These are phyloP conservation scores for Pangasius mekongensis DNA, from an alignment of 2,797 vertebrate species.

Conservation along the genomic window DNA sequence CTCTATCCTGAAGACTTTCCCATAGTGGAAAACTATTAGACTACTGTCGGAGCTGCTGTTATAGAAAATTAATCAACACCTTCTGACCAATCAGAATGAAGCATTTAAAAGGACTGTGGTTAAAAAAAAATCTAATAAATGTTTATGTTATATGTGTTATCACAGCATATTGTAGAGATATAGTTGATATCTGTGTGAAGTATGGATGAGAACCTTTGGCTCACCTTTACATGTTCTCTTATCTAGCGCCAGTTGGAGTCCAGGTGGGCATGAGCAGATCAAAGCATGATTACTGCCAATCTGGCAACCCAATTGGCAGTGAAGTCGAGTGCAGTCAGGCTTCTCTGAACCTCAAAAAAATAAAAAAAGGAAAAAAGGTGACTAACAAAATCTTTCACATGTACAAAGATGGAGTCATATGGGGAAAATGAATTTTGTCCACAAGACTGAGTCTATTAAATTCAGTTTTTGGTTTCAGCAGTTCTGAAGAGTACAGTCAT, in stretches of 20 bases:
- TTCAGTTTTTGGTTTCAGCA: background rate
- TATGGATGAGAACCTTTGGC: background rate
- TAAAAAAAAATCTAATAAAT: background rate
- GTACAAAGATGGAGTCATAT: background rate
- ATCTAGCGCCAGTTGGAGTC: slow-evolving; percentile 71
- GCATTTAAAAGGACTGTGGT: background rate
- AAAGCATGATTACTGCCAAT: slow-evolving; percentile 61
- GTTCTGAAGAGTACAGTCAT: background rate
- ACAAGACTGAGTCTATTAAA: background rate
- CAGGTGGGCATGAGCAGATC: slow-evolving; percentile 71
- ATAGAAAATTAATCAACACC: background rate
- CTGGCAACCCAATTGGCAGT: slow-evolving; percentile 76
- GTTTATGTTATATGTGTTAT: background rate
- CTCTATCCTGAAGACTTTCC: background rate
- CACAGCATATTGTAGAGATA: background rate
- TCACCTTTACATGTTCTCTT: slow-evolving; percentile 77
- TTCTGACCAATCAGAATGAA: background rate
- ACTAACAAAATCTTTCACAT: slow-evolving; percentile 20
- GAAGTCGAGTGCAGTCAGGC: slow-evolving; percentile 64
- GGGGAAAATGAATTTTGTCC: background rate
- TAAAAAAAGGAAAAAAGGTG: slow-evolving; percentile 42
- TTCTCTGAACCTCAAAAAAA: slow-evolving; percentile 68
- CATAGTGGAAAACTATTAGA: background rate
- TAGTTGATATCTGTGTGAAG: background rate
- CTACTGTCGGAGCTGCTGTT: background rate